Evolutionary conservation across 2,888 invertebrate species (phyloP), one percentile per base, ranked within the genome.

Genomic region (Phlogophora meticulosa): DNA sequence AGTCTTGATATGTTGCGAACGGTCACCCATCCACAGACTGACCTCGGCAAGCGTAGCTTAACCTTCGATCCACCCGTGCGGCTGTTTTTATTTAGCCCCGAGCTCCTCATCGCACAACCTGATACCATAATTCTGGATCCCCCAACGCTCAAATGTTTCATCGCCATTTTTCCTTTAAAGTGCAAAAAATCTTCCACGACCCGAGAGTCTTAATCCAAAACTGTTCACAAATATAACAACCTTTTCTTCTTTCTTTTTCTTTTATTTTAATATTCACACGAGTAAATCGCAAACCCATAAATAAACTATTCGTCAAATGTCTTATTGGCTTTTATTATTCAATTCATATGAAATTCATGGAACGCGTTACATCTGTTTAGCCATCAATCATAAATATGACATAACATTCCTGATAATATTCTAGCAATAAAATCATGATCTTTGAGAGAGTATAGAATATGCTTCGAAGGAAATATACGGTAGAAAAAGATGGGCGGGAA

Each of bases 281-380:
- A 38, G 20, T 17, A 20, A 10, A 22, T 34, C 7, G 11, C n/a
- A 61, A 4, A 13, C n/a, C 55, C 20, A 51, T 38, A 28, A 52
- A 51, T 43, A 24, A 7, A 38, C 46, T 32, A 48, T 63, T 48
- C 20, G 45, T 52, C 32, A 46, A 28, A 58, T 42, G 20, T 3
- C 22, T 45, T 4, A 7, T 2, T 64, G 10, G 17, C 38, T 51
- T 53, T 13, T 15, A 22, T 15, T 40, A 46, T 59, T 45, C 51
- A 56, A 64, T 60, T 62, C 13, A 58, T 67, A 58, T 48, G 7
- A 55, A 51, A 72, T 62, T 71, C 71, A 71, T 51, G 48, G 15
- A 61, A 56, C 7, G 36, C 9, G 5, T 62, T 59, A 59, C 7
- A 17, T 10, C 15, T 28, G 24, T 58, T 69, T n/a, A 46, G 40